phyloP scores from a whole-genome alignment of 2,797 vertebrate species.

The Galaxias olidus region DNA sequence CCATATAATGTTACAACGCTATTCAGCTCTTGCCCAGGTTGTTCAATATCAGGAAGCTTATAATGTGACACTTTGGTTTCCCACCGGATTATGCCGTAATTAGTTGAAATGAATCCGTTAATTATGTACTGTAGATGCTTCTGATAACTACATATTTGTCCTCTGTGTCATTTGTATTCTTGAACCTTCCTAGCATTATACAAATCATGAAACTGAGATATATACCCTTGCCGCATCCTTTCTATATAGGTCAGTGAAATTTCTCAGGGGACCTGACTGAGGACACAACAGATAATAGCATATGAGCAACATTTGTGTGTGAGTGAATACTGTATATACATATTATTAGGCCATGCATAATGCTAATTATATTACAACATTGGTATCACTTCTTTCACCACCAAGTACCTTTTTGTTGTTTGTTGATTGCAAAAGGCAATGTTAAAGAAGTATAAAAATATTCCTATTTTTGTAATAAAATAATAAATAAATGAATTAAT shows the following conservation, averaged over 20 bases:
- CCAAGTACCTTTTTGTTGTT: too few relatives aligned
- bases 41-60: slow-evolving; percentile 76
- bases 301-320: too few relatives aligned
- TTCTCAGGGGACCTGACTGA: slow-evolving; percentile 59
- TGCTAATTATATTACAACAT: too few relatives aligned
- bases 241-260: slow-evolving; percentile 67
- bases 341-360: too few relatives aligned
- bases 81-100: slow-evolving; percentile 74
- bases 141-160: slow-evolving; percentile 77
- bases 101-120: slow-evolving; percentile 80
- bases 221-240: slow-evolving; percentile 62
- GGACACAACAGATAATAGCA: too few relatives aligned
- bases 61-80: slow-evolving; percentile 69
- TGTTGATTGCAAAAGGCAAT: too few relatives aligned
- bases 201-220: slow-evolving; percentile 76
- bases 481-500: too few relatives aligned
- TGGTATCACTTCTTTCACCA: too few relatives aligned
- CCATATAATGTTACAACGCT: slow-evolving; percentile 51
- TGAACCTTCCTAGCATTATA: slow-evolving; percentile 71
- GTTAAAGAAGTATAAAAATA: too few relatives aligned
- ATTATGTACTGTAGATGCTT: slow-evolving; percentile 74
- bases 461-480: too few relatives aligned
- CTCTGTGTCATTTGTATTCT: slow-evolving; percentile 74
- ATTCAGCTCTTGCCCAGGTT: slow-evolving; percentile 60
- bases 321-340: too few relatives aligned